Conservation (phyloP, 2,888 invertebrate species). For the Diaperis boleti region DNA sequence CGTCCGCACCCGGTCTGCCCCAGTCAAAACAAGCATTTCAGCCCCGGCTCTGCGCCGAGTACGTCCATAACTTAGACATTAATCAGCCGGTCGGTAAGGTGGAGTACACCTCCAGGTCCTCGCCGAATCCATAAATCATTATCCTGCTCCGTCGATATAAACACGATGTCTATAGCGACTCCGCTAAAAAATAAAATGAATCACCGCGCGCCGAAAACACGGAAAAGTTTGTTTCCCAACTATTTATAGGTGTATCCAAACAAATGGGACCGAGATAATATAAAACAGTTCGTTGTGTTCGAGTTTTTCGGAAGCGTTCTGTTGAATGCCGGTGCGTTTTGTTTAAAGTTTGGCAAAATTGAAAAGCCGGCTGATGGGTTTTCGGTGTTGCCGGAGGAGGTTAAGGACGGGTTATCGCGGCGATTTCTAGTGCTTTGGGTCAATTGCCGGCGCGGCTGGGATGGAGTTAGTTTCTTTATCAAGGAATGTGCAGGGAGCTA, state of each 20-base stretch:
- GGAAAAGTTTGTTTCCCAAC: neutral
- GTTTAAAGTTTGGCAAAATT: neutral
- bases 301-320: neutral
- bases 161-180: neutral
- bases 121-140: constrained; percentile 2
- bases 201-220: neutral
- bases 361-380: too few species aligned
- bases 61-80: constrained; percentile 58
- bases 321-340: neutral
- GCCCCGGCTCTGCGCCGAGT: constrained; percentile 54
- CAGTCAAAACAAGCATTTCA: constrained; percentile 61
- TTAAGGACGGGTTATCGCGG: too few species aligned
- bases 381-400: too few species aligned
- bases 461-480: too few species aligned
- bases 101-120: too few species aligned
- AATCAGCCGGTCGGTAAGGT: constrained; percentile 51
- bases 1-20: constrained; percentile 57
- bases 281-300: constrained; percentile 1
- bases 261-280: constrained; percentile 3
- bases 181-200: constrained; percentile 1
- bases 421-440: too few species aligned
- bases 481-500: too few species aligned
- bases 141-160: neutral
- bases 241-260: constrained; percentile 2
- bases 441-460: too few species aligned